These are phyloP conservation scores for Helogale parvula DNA, from an alignment of 2,113 vertebrate genomes.

Conservation along the genomic window DNA sequence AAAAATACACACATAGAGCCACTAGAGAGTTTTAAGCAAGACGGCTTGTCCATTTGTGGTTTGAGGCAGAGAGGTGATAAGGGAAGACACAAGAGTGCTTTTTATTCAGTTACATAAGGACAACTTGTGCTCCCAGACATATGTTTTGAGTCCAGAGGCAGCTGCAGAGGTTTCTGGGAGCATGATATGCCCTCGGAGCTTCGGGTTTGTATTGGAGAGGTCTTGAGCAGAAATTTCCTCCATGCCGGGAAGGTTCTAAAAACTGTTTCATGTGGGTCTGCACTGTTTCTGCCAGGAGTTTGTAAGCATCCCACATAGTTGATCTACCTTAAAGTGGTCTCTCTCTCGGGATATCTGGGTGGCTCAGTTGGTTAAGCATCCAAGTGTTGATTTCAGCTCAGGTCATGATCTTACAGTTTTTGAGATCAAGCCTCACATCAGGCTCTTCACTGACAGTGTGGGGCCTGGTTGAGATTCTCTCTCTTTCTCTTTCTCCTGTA, in stretches of 20 bases:
- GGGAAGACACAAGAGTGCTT: not conserved
- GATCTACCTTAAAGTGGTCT: not conserved
- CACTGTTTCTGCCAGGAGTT: not conserved
- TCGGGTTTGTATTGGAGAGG: not conserved
- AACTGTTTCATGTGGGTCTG: not conserved
- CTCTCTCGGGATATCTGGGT: not conserved
- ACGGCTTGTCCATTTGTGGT: not conserved
- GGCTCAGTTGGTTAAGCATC: no score
- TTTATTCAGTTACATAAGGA: not conserved
- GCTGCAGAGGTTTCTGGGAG: not conserved
- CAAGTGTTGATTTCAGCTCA: no score
- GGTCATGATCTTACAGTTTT: no score
- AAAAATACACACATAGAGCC: not conserved
- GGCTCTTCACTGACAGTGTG: no score
- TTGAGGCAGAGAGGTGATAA: not conserved
- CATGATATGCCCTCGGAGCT: not conserved
- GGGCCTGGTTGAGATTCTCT: no score
- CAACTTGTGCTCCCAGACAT: not conserved
- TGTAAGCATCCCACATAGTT: not conserved
- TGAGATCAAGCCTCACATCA: no score
- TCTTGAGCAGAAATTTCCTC: not conserved
- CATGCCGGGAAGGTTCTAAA: not conserved
- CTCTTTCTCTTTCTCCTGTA: no score
- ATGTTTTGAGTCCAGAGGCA: not conserved
- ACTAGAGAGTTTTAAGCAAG: not conserved